These are phyloP conservation scores for Tricholauxania praeusta DNA, from an alignment of 2,888 invertebrate genomes.

Conservation along the genomic window DNA sequence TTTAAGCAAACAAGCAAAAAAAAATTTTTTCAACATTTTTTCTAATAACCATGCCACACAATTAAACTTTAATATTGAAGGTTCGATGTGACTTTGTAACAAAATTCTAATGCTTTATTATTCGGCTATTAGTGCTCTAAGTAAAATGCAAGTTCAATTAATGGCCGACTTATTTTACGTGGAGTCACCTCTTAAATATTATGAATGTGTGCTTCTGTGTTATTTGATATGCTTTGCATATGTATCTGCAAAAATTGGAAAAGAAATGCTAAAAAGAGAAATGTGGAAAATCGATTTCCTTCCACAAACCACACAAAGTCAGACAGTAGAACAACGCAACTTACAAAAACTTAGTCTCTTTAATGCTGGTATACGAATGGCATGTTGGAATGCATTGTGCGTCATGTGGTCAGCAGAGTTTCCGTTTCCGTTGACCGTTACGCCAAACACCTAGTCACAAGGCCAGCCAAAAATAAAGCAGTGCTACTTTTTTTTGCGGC, in stretches of 20 bases:
- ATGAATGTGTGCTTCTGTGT: background rate
- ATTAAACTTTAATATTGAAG: no score
- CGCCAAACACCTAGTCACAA: background rate
- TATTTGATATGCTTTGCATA: no score
- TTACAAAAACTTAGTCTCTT: conserved; percentile 1
- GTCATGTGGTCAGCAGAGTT: conserved; percentile 21
- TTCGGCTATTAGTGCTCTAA: no score
- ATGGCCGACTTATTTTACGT: no score
- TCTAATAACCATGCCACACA: no score
- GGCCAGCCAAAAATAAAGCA: background rate
- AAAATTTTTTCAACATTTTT: no score
- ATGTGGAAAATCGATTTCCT: conserved; percentile 18
- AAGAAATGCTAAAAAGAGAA: background rate
- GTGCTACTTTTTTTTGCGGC: background rate
- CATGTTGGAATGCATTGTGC: background rate
- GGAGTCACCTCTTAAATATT: background rate
- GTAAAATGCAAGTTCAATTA: no score
- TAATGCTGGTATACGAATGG: background rate
- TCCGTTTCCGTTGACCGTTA: conserved; percentile 17
- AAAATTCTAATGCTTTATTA: no score
- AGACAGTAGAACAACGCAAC: background rate
- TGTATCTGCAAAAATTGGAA: background rate
- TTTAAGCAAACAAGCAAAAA: no score
- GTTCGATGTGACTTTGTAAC: no score
- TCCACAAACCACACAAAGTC: background rate